These are phyloP conservation scores for Craniophora ligustri DNA, from an alignment of 2,888 invertebrate species.

Conservation along the genomic window DNA sequence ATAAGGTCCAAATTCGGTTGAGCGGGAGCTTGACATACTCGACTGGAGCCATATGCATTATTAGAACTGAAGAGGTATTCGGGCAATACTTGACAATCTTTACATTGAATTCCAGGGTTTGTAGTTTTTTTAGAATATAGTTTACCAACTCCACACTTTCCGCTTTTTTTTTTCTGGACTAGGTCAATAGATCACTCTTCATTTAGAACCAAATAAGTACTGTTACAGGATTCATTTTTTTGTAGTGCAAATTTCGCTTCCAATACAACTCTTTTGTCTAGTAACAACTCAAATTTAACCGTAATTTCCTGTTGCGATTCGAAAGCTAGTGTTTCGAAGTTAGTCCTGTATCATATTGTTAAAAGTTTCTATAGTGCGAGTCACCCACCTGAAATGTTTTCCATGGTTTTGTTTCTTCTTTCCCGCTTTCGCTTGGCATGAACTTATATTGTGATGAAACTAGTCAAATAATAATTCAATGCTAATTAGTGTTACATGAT, in stretches of 20 bases:
- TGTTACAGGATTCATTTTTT: constrained; percentile 62
- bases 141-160: background rate
- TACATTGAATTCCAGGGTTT: constrained; percentile 7
- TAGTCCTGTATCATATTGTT: constrained; percentile 64
- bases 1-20: constrained; percentile 21
- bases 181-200: constrained; percentile 53
- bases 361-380: constrained; percentile 15
- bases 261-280: constrained; percentile 73
- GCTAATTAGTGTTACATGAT: constrained; percentile 66
- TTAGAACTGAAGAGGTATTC: constrained; percentile 25
- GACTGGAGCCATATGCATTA: constrained; percentile 17
- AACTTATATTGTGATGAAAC: too few relatives aligned
- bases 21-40: constrained; percentile 2
- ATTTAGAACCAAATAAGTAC: constrained; percentile 57
- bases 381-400: constrained; percentile 3
- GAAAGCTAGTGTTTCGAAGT: constrained; percentile 58
- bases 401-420: constrained; percentile 18
- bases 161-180: constrained; percentile 40
- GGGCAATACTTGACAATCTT: constrained; percentile 9
- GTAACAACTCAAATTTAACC: constrained; percentile 65
- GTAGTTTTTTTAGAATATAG: constrained; percentile 4
- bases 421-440: too few relatives aligned
- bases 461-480: too few relatives aligned
- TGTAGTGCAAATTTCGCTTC: constrained; percentile 68
- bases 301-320: constrained; percentile 74